Percentiles rank a stretch among this genome's conserved stretches.
phyloP scores from a whole-genome alignment of 2,113 vertebrate genomes.

The Bos javanicus region DNA sequence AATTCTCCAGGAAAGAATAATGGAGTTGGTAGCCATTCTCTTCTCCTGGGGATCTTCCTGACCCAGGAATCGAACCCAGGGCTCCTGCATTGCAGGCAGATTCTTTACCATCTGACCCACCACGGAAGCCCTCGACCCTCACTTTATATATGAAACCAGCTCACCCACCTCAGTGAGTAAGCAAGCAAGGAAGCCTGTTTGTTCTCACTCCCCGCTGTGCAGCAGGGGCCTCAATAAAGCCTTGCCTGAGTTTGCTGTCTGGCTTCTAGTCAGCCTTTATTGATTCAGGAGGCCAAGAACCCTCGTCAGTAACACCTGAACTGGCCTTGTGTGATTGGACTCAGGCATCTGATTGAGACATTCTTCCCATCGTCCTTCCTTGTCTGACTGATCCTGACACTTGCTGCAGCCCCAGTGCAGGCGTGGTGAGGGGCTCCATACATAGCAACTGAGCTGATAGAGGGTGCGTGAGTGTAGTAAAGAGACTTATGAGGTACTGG shows the following conservation, averaged over 20 bases:
- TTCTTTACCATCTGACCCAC: not conserved
- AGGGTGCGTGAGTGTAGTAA: not conserved
- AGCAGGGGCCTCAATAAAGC: not conserved
- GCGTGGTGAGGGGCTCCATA: not conserved
- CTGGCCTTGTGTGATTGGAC: not conserved
- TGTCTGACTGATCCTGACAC: not conserved
- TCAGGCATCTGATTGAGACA: not conserved
- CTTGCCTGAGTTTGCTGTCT: not conserved
- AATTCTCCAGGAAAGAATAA: not conserved
- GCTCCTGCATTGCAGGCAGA: not conserved
- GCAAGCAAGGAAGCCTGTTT: not conserved
- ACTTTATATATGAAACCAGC: not conserved
- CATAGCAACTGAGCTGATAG: not conserved
- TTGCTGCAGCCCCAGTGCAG: not conserved
- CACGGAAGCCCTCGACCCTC: not conserved
- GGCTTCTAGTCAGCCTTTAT: not conserved
- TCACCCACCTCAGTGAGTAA: rapidly evolving
- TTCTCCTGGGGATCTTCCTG: not conserved
- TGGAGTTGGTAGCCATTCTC: not conserved
- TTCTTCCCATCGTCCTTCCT: not conserved
- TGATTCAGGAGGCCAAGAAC: not conserved
- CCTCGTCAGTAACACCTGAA: not conserved
- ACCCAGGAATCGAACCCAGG: rapidly evolving
- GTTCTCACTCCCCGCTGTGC: not conserved
- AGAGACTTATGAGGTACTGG: not conserved